Base-by-base conservation (phyloP, 2,888 invertebrate genomes). In the Drosophila kokeensis region DNA sequence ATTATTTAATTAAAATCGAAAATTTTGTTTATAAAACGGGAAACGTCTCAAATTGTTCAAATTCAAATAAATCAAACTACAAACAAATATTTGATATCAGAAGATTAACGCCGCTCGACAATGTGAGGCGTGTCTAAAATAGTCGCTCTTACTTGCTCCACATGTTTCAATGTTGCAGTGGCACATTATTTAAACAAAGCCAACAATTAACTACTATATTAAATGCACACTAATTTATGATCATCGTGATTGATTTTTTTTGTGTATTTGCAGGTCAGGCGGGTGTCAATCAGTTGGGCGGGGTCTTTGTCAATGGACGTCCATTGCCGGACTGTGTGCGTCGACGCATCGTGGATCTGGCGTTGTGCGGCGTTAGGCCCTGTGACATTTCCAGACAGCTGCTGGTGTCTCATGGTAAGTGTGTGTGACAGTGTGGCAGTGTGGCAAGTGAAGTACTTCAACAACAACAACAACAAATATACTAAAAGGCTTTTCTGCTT, bases 221-320 rank as follows among this genome's bases (percentile, higher is more conserved):
- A 15, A 4, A 4, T 24, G 24, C 2, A 4, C 15, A 45, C 15
- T 24, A 45, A 24, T 45, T 45, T 24, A 45, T 45, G 13, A 45
- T 45, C 42, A 15, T 24, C 7, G 13, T 45, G 13, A 40, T 40
- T 49, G 4, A 8, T 21, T 40, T n/a, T 13, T 15, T 29, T 36
- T 53, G n/a, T 6, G n/a, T 5, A 36, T 21, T 54, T 57, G 45
- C 94, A 98, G 98, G 98, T 91, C 98, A 99, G 94, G 98, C 98
- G 50, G 99, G 99, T 81, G 98, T 99, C 52, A 99, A 99, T 94
- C 99, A 99, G 94, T 94, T 99, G 83, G 99, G 99, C 58, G 99
- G 99, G 49, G 98, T 99, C 68, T 99, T 99, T 93, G 99, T 99
- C 15, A 99, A 99, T 93, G 99, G 99, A 1, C 95, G 99, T n/a